Evolutionary conservation across 2,113 vertebrate species (phyloP).

Genomic region (Murina feae): DNA sequence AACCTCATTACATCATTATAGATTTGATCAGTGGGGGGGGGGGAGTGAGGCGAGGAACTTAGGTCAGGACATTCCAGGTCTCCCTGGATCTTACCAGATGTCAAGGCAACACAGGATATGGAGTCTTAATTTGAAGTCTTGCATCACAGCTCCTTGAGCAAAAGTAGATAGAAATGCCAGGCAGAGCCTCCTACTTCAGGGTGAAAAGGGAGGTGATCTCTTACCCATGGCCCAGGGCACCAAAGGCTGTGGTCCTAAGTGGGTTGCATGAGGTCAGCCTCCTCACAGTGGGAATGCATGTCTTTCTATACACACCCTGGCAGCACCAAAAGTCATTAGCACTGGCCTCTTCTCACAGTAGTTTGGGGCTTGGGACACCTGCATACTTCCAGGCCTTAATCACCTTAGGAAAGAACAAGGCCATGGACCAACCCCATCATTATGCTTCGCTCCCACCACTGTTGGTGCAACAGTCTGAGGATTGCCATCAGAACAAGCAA

Average conservation of each 20-base stretch:
- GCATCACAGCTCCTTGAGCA: neutral
- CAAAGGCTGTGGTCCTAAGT: neutral
- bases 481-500: neutral
- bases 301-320: neutral
- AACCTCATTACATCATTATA: neutral
- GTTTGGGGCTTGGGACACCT: neutral
- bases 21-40: neutral
- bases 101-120: neutral
- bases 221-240: neutral
- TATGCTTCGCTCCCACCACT: neutral
- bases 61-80: neutral
- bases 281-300: accelerated
- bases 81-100: neutral
- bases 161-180: neutral
- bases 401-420: neutral
- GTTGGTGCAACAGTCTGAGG: neutral
- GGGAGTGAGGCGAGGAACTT: neutral
- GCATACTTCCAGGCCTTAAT: neutral
- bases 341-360: neutral
- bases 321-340: neutral
- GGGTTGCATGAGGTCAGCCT: neutral
- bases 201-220: neutral
- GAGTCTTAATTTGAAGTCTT: neutral
- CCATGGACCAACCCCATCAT: neutral
- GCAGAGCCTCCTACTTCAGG: neutral